Conservation (phyloP, 2,888 invertebrate genomes). For the Apotomis capreana region DNA sequence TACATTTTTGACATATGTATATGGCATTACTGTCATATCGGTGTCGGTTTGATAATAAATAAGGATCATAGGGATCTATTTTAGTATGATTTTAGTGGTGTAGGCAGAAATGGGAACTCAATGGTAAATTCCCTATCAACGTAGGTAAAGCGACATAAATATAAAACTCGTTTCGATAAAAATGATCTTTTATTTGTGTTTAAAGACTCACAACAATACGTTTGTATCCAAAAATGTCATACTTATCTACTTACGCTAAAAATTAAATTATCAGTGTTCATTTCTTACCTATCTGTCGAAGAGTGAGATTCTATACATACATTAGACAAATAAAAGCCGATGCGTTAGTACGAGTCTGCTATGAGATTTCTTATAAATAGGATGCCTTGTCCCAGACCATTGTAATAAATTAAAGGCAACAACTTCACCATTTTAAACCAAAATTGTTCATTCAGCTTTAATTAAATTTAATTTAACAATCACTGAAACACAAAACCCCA, state of each 20-base stretch:
- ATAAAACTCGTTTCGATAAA: slow-evolving; percentile 54
- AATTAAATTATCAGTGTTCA: slow-evolving; percentile 69
- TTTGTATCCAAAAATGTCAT: slow-evolving; percentile 71
- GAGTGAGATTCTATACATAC: slow-evolving; percentile 60
- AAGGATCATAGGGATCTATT: too few species aligned
- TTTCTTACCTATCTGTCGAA: slow-evolving; percentile 47
- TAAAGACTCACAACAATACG: slow-evolving; percentile 72
- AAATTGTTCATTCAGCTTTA: neutral
- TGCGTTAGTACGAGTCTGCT: slow-evolving; percentile 21
- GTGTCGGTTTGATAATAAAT: too few species aligned
- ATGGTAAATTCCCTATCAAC: neutral
- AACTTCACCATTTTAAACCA: slow-evolving; percentile 42
- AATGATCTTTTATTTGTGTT: slow-evolving; percentile 70
- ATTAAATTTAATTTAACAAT: slow-evolving; percentile 44
- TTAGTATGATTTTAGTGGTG: too few species aligned
- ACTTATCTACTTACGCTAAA: slow-evolving; percentile 66
- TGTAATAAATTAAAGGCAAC: slow-evolving; percentile 44
- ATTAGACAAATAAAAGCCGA: slow-evolving; percentile 49
- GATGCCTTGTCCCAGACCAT: slow-evolving; percentile 39
- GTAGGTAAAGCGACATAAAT: slow-evolving; percentile 40
- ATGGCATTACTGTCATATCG: too few species aligned
- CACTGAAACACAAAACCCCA: slow-evolving; percentile 40
- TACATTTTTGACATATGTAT: too few species aligned
- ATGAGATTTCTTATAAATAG: slow-evolving; percentile 40
- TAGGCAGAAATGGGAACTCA: too few species aligned